phyloP scores from a whole-genome alignment of 1,140 invertebrate genomes.

The Xylocopa sonorina region DNA sequence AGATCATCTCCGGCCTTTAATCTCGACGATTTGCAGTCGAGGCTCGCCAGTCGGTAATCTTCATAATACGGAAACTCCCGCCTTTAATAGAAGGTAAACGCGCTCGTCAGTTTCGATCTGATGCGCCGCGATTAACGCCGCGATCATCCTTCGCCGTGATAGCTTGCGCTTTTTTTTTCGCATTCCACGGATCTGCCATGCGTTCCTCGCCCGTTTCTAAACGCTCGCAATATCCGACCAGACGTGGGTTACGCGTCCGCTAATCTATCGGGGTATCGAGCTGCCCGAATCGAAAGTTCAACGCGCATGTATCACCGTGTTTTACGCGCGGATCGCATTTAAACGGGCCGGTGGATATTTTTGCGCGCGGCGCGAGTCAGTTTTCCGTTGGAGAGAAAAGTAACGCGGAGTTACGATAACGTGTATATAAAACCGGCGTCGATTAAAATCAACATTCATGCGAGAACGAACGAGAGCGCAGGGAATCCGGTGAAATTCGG shows the following conservation, averaged over 20 bases:
- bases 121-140: neutral
- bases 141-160: too few species aligned
- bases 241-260: too few species aligned
- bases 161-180: too few species aligned
- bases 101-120: neutral
- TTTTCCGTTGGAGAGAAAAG: slow-evolving; percentile 17
- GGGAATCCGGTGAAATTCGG: slow-evolving; percentile 60
- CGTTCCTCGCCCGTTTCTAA: too few species aligned
- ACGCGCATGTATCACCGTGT: neutral
- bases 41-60: slow-evolving; percentile 23
- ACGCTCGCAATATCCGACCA: too few species aligned
- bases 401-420: neutral
- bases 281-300: neutral
- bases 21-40: slow-evolving; percentile 34
- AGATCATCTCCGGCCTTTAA: slow-evolving; percentile 45
- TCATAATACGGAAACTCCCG: slow-evolving; percentile 28
- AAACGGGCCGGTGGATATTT: neutral
- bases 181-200: too few species aligned
- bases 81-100: slow-evolving; percentile 36
- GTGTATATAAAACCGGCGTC: neutral
- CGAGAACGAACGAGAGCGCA: slow-evolving; percentile 35
- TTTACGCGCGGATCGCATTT: neutral
- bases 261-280: too few species aligned
- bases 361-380: neutral
- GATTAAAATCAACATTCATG: slow-evolving; percentile 22